These are phyloP conservation scores for Parazoanthus darwini DNA, from an alignment of 92 coral and sea anemone genomes.

Conservation along the genomic window DNA sequence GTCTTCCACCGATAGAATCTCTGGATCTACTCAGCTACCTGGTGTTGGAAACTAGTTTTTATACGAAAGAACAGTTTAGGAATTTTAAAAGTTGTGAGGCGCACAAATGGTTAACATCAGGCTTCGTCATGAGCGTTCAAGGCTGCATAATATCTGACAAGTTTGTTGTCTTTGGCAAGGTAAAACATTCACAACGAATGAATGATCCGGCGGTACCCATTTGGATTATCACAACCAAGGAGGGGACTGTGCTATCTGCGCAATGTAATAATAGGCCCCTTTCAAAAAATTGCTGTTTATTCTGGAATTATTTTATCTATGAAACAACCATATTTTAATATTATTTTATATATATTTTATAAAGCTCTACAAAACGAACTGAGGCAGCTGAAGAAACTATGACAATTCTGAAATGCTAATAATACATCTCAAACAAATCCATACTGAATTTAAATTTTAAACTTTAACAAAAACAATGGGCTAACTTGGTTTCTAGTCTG, in stretches of 20 bases:
- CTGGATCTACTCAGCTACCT: not conserved
- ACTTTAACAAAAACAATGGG: not conserved
- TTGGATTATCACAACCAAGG: slow-evolving; percentile 61
- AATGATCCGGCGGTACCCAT: slow-evolving; percentile 49
- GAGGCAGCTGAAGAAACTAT: not conserved
- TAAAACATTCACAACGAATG: slow-evolving; percentile 58
- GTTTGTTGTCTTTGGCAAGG: slow-evolving; percentile 51
- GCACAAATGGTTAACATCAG: slow-evolving; percentile 28
- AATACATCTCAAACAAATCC: not conserved
- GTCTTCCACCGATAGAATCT: slow-evolving; percentile 1
- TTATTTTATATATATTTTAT: not conserved
- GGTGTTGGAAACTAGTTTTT: slow-evolving; percentile 14
- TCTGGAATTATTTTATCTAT: not conserved
- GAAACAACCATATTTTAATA: not conserved
- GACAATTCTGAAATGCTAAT: not conserved
- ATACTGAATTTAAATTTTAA: too few species aligned
- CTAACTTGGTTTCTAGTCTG: not conserved
- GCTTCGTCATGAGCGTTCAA: slow-evolving; percentile 46
- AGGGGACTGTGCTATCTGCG: slow-evolving; percentile 53
- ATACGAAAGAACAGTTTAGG: not conserved
- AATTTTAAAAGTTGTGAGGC: slow-evolving; percentile 5
- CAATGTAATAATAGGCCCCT: too few species aligned
- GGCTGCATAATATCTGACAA: slow-evolving; percentile 43
- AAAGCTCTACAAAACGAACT: not conserved
- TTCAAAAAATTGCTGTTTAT: not conserved